Percentiles rank a stretch among this genome's conserved stretches.
Conservation (phyloP, 2,888 invertebrate genomes). For the Apomyelois bistriatella region DNA sequence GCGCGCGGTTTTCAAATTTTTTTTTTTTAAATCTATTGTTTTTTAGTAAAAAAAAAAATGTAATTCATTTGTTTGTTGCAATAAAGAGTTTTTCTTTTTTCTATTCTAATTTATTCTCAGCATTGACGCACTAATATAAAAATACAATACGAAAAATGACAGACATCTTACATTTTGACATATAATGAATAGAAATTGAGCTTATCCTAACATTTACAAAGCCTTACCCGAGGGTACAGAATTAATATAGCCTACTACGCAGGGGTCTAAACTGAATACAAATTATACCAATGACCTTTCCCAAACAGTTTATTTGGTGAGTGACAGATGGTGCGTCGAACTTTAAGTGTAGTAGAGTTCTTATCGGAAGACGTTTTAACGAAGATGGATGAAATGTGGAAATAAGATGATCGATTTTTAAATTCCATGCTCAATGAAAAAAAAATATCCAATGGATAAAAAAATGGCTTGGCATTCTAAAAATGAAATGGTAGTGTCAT, state of each 20-base stretch:
- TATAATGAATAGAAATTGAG: neutral
- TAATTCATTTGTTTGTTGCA: no score
- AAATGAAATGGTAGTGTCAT: no score
- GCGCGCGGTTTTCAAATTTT: no score
- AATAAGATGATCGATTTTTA: no score
- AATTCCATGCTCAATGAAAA: no score
- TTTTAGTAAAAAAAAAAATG: no score
- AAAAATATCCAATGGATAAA: no score
- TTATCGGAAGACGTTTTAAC: neutral
- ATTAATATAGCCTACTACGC: neutral
- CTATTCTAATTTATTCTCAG: neutral
- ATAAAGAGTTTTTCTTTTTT: neutral
- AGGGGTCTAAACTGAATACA: conserved; percentile 1
- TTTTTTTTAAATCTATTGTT: no score
- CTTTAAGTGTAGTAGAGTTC: neutral
- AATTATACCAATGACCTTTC: neutral
- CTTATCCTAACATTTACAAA: neutral
- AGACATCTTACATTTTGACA: neutral
- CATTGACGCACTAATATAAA: no score
- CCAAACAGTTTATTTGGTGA: conserved; percentile 4
- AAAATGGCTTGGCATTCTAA: no score
- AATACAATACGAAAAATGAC: neutral
- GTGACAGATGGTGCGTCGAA: conserved; percentile 1
- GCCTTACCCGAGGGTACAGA: neutral
- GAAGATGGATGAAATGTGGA: neutral